Evolutionary conservation across 2,113 vertebrate genomes (phyloP), one percentile per base, ranked within the genome.

Genomic region (Oostethus manadensis): DNA sequence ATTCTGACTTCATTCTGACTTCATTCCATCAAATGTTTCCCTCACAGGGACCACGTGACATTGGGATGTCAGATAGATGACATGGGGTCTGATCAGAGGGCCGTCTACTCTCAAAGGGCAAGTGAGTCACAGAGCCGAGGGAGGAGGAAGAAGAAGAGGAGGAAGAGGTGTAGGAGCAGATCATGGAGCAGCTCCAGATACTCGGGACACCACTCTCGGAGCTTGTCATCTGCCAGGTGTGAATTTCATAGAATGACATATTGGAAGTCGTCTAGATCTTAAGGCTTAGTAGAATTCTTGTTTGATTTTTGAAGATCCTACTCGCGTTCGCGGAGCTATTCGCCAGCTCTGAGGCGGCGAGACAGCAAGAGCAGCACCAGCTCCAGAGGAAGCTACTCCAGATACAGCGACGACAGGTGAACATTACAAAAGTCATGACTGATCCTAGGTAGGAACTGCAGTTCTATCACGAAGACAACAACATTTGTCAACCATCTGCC

Each of bases 321-420:
- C 70, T 95, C 94, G 0, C 90, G 88, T 58, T 98, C 94, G 35
- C 87, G 80, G 59, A 95, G 91, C 82, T 91, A 90, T 42, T 93
- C 93, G 0, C 83, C 89, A 43, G 91, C 88, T 70, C 88, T 88
- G 26, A 91, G 90, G 82, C 89, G 88, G 61, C 89, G 88, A 77
- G 92, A 92, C 53, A 91, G 92, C 17, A 78, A 85, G 26, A 90
- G 87, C 74, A 93, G 89, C 55, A 87, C 88, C 1, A 88, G 92
- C 56, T 85, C 92, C 68, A 94, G 92, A 72, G 92, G 91, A 58
- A 97, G 92, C 82, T 92, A 92, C 80, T 93, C 91, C 13, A 90
- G 88, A 81, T 88, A 93, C 87, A 93, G 90, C 48, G 81, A 81
- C 1, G 80, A 86, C 89, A 97, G 95, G 96, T 99, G 89, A 67